phyloP scores from a whole-genome alignment of 2,888 invertebrate species.

The Chloroclystis v-ata region DNA sequence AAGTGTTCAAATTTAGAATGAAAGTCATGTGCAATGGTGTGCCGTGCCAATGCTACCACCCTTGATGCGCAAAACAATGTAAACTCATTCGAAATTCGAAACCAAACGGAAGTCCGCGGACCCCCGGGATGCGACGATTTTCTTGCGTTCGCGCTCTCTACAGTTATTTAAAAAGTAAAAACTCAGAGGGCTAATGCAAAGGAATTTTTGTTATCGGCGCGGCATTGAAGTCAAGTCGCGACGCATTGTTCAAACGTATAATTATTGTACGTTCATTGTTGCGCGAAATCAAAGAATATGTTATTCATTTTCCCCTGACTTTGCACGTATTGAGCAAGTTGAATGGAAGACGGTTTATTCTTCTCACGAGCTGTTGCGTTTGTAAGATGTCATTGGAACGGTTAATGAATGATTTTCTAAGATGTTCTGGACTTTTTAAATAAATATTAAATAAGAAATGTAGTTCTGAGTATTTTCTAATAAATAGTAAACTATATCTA shows the following conservation, averaged over 20 bases:
- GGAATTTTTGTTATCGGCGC: conserved; percentile 58
- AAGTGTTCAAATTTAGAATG: conserved; percentile 15
- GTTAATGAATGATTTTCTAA: neutral
- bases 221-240: conserved; percentile 69
- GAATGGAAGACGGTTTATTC: conserved; percentile 72
- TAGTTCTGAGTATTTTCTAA: neutral
- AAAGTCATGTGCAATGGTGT: conserved; percentile 17
- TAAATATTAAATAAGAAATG: neutral
- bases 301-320: conserved; percentile 70
- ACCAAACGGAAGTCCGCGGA: conserved; percentile 72
- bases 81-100: conserved; percentile 54
- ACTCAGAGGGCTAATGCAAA: conserved; percentile 55
- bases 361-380: conserved; percentile 67
- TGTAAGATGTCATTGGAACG: conserved; percentile 28
- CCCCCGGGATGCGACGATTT: conserved; percentile 70
- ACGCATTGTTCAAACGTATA: conserved; percentile 70
- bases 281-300: conserved; percentile 74
- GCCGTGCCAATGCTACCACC: conserved; percentile 42
- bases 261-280: conserved; percentile 71
- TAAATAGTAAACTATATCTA: neutral
- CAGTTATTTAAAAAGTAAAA: conserved; percentile 33
- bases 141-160: conserved; percentile 63
- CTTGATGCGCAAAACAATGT: conserved; percentile 62
- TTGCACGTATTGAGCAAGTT: conserved; percentile 62
- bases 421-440: neutral